Percentiles rank a stretch among this genome's conserved stretches.
These are phyloP conservation scores for Platyrinchus mystaceus DNA, from an alignment of 2,797 vertebrate species.

Conservation along the genomic window DNA sequence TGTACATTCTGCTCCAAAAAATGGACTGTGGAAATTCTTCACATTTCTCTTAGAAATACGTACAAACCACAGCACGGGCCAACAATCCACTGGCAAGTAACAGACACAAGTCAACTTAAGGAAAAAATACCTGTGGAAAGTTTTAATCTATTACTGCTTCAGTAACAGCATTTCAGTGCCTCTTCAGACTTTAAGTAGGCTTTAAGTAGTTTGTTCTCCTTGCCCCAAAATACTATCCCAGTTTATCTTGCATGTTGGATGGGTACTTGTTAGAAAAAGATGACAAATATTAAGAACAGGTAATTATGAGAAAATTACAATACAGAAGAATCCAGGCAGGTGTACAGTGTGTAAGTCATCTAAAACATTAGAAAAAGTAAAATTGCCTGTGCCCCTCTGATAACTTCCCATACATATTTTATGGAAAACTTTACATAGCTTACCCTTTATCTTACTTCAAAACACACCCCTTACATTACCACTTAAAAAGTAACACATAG, in stretches of 20 bases:
- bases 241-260: not conserved
- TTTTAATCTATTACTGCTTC: not conserved
- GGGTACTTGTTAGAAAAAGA: not conserved
- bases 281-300: not conserved
- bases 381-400: not conserved
- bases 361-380: not conserved
- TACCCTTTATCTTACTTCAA: not conserved
- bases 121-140: not conserved
- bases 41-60: slow-evolving; percentile 47
- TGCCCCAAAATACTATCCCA: not conserved
- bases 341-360: not conserved
- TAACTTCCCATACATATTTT: not conserved
- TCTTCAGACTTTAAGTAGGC: not conserved
- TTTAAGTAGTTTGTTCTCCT: not conserved
- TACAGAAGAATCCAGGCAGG: not conserved
- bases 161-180: not conserved
- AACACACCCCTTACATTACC: not conserved
- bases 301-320: not conserved
- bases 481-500: not conserved
- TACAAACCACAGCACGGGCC: slow-evolving; percentile 3
- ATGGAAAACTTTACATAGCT: not conserved
- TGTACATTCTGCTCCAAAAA: slow-evolving; percentile 29
- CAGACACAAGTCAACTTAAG: not conserved
- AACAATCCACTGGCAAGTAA: not conserved
- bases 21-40: not conserved